A percentile compares a stretch with the other conserved stretches of the same genome.
Evolutionary conservation across 2,113 vertebrate genomes (phyloP).

Genomic region (Drymodes brunneopygia): DNA sequence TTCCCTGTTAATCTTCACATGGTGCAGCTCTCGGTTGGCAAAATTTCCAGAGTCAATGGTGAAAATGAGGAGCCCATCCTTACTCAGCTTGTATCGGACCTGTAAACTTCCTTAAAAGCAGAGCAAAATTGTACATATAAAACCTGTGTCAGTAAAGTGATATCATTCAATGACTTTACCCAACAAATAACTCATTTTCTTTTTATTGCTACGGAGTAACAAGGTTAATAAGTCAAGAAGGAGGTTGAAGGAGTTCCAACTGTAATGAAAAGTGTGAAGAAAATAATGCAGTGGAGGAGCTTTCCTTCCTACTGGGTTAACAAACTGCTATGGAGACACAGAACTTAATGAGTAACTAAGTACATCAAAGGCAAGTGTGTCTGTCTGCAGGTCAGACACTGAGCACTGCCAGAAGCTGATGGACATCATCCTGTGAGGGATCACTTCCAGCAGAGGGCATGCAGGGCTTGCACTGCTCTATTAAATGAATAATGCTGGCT

Average conservation of each 20-base stretch:
- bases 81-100: conserved; percentile 87
- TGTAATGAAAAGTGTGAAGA: not conserved
- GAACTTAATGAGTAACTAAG: not conserved
- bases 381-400: not conserved
- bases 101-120: conserved; percentile 89
- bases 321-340: not conserved
- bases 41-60: conserved; percentile 79
- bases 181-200: not conserved
- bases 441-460: conserved; percentile 59
- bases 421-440: not conserved
- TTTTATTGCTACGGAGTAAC: not conserved
- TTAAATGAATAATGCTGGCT: not conserved
- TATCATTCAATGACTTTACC: not conserved
- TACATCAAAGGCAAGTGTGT: not conserved
- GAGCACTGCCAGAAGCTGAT: not conserved
- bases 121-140: not conserved
- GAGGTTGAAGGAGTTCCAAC: not conserved
- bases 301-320: not conserved
- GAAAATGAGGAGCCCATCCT: conserved; percentile 81
- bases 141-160: not conserved
- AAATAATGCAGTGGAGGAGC: not conserved
- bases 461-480: not conserved
- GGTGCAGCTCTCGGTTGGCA: conserved; percentile 86
- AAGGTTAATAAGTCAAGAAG: not conserved
- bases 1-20: conserved; percentile 83